Conservation (phyloP, 1,140 invertebrate species). For the Babylonia areolata region DNA sequence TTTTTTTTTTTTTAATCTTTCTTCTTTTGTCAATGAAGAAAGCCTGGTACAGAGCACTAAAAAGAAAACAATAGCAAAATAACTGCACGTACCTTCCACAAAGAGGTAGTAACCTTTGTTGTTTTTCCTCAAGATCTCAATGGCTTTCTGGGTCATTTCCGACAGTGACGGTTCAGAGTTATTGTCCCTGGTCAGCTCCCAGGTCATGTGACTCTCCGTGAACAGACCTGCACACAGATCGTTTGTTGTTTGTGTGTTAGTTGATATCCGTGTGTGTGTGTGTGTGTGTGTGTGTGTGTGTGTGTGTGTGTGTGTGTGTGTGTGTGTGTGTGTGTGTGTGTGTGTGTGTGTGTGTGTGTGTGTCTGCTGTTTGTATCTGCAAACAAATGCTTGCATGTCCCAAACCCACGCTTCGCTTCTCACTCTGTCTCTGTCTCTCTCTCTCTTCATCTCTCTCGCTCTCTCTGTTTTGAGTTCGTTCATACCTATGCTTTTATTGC, state of each 20-base stretch:
- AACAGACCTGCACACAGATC: slow-evolving; percentile 79
- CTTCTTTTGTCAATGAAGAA: no score
- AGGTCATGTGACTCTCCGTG: slow-evolving; percentile 86
- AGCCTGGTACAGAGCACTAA: no score
- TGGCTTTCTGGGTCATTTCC: slow-evolving; percentile 91
- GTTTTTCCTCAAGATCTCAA: slow-evolving; percentile 86
- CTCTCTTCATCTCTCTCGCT: not conserved
- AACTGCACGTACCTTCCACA: slow-evolving; percentile 84
- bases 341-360: no score
- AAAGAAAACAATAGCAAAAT: not conserved
- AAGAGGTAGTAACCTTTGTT: slow-evolving; percentile 91
- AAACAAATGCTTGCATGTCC: no score
- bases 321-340: no score
- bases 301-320: no score
- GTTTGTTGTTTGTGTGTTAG: no score
- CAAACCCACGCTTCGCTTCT: not conserved
- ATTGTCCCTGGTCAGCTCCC: slow-evolving; percentile 82
- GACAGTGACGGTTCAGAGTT: slow-evolving; percentile 80
- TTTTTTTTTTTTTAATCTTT: no score
- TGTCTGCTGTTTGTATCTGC: no score
- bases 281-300: no score
- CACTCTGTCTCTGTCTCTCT: not conserved
- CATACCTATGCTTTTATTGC: not conserved
- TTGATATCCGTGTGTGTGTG: no score
- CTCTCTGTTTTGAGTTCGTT: not conserved